These are phyloP conservation scores for Chymomyza procnemis DNA, from an alignment of 2,888 invertebrate genomes.

Conservation along the genomic window DNA sequence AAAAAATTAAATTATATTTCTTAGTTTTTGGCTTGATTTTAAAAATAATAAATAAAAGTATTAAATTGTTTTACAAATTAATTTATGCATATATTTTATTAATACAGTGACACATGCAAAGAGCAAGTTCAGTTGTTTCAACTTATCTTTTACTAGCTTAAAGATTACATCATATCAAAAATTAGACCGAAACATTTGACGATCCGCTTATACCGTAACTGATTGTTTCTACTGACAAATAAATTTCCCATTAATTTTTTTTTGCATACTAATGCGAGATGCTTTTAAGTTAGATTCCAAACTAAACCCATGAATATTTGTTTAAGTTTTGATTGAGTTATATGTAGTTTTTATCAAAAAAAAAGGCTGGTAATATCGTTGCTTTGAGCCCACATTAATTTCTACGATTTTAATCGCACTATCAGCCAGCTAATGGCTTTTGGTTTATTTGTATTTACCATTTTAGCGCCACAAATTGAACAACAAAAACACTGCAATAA, in stretches of 20 bases:
- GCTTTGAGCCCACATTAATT: no score
- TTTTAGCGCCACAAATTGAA: background rate
- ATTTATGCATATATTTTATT: background rate
- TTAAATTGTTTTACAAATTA: no score
- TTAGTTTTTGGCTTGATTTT: no score
- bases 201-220: background rate
- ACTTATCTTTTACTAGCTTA: background rate
- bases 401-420: no score
- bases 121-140: background rate
- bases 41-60: no score
- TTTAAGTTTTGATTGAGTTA: background rate
- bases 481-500: background rate
- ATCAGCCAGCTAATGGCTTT: background rate
- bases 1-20: no score
- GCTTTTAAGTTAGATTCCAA: background rate
- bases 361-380: background rate
- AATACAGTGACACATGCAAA: background rate
- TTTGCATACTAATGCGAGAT: background rate
- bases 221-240: background rate
- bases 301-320: background rate
- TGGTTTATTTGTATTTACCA: background rate
- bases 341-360: background rate
- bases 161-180: background rate
- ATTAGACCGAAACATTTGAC: background rate
- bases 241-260: background rate